Evolutionary conservation across 1,140 invertebrate genomes (phyloP).

Genomic region (Galleria mellonella): DNA sequence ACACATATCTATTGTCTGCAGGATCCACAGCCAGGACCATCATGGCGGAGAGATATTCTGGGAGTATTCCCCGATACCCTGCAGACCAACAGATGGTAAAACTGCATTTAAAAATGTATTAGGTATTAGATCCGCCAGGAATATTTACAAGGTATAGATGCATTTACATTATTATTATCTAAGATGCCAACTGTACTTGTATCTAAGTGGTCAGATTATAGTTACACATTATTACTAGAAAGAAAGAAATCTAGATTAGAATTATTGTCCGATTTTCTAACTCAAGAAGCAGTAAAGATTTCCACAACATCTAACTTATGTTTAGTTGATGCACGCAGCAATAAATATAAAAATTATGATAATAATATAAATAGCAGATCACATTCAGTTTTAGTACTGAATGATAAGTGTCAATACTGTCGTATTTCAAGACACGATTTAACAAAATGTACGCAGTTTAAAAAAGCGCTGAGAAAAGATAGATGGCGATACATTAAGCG

Average conservation of each 20-base stretch:
- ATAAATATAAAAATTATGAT: neutral
- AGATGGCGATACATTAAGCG: constrained; percentile 10
- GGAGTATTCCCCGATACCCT: no score
- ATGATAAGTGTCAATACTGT: neutral
- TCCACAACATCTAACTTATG: no score
- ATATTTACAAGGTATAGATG: constrained; percentile 5
- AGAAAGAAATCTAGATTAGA: neutral
- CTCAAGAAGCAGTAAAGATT: constrained; percentile 1
- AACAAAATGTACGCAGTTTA: constrained; percentile 10
- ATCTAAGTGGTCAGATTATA: constrained; percentile 18
- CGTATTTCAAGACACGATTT: constrained; percentile 5
- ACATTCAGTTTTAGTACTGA: constrained; percentile 4
- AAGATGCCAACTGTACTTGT: constrained; percentile 11
- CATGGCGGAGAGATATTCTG: no score
- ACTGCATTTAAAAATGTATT: no score
- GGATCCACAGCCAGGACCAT: no score
- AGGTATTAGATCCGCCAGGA: no score
- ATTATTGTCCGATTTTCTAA: constrained; percentile 5
- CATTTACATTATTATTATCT: constrained; percentile 1
- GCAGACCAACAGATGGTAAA: no score
- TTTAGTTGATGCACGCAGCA: neutral
- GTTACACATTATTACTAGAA: neutral
- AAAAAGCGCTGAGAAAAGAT: constrained; percentile 9
- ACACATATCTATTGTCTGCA: no score
- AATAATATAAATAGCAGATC: neutral